phyloP scores from a whole-genome alignment of 2,888 invertebrate genomes.

The Epistrophella euchroma region DNA sequence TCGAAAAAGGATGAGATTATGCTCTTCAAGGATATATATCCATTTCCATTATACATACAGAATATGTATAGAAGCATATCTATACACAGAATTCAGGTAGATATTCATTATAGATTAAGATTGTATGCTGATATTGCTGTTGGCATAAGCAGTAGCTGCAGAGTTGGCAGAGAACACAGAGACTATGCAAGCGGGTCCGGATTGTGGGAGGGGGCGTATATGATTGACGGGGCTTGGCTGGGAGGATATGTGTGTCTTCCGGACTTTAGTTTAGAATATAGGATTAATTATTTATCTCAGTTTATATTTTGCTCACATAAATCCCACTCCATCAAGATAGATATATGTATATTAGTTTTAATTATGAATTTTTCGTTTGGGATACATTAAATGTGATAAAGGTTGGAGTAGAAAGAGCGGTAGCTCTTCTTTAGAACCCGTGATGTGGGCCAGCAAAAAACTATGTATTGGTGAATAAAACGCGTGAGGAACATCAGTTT shows the following conservation, averaged over 20 bases:
- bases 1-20: slow-evolving; percentile 17
- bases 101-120: slow-evolving; percentile 72
- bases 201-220: too few species aligned
- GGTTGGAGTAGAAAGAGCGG: background rate
- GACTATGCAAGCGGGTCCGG: background rate
- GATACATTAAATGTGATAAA: slow-evolving; percentile 14
- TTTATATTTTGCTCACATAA: slow-evolving; percentile 53
- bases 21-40: slow-evolving; percentile 63
- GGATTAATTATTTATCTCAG: slow-evolving; percentile 59
- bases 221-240: background rate
- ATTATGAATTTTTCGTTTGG: background rate
- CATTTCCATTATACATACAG: slow-evolving; percentile 1
- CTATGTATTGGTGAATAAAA: too few species aligned
- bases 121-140: slow-evolving; percentile 45
- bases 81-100: slow-evolving; percentile 18
- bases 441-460: too few species aligned
- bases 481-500: too few species aligned
- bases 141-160: background rate
- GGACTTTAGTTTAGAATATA: slow-evolving; percentile 27
- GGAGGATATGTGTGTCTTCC: background rate
- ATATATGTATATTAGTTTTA: slow-evolving; percentile 34
- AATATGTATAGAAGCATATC: background rate
- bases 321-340: slow-evolving; percentile 31
- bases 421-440: too few species aligned
- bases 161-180: background rate